Percentiles rank a stretch among this genome's conserved stretches.
These are phyloP conservation scores for Halichondria panicea DNA, from an alignment of 37 sponge, comb jelly and placozoan genomes.

Conservation along the genomic window DNA sequence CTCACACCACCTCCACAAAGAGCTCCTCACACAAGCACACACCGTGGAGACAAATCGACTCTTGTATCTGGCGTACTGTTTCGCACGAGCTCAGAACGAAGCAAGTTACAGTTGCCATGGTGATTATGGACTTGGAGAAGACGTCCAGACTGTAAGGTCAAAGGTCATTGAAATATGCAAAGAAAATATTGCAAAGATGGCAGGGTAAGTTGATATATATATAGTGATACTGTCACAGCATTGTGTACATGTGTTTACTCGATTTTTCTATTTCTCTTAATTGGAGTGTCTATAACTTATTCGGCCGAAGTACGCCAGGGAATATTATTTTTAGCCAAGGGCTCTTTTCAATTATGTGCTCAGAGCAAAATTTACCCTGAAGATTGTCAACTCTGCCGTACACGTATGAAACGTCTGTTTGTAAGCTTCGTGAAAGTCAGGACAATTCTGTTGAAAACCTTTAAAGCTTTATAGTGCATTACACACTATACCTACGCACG, in stretches of 20 bases:
- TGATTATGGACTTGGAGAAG: not conserved
- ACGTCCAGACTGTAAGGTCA: not conserved
- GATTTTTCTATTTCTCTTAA: not conserved
- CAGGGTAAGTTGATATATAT: constrained; percentile 10
- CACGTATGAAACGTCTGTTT: no score
- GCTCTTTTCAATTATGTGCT: no score
- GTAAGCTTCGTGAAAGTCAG: no score
- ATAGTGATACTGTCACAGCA: no score
- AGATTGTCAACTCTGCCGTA: no score
- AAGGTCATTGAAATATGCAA: not conserved
- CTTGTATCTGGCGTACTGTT: constrained; percentile 48
- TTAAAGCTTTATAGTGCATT: no score
- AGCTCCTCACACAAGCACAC: not conserved
- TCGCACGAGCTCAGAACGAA: constrained; percentile 11
- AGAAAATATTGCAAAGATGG: constrained; percentile 17
- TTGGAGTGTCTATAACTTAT: no score
- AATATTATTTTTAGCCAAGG: no score
- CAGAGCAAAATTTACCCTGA: no score
- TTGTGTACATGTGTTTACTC: not conserved
- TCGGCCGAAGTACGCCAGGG: no score
- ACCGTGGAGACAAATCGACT: constrained; percentile 34
- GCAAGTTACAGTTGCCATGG: not conserved
- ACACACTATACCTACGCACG: no score
- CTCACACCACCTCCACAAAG: not conserved
- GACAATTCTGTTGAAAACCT: no score